These are phyloP conservation scores for Ctenopoma kingsleyae DNA, from an alignment of 2,797 vertebrate genomes.

Conservation along the genomic window DNA sequence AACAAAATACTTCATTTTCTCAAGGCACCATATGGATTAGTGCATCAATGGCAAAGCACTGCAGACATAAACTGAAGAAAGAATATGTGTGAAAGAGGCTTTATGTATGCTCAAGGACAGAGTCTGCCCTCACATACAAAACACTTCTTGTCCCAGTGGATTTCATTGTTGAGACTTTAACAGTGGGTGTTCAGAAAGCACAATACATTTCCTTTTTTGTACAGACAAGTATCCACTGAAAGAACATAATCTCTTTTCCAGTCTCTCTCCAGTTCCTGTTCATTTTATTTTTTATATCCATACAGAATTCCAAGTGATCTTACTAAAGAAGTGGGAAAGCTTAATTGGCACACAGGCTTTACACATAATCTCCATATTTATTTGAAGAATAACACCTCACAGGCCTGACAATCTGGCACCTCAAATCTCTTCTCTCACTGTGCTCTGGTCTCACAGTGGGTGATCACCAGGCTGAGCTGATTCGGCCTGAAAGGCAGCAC, in stretches of 20 bases:
- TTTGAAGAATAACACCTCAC: constrained; percentile 82
- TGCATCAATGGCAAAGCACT: constrained; percentile 1
- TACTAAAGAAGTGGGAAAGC: constrained; percentile 67
- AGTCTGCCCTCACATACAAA: constrained; percentile 15
- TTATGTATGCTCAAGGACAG: constrained; percentile 7
- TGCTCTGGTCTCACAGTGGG: constrained; percentile 73
- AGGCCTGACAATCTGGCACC: constrained; percentile 75
- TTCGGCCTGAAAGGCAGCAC: constrained; percentile 77
- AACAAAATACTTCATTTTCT: not conserved
- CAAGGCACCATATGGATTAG: constrained; percentile 1
- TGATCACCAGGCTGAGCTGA: constrained; percentile 79
- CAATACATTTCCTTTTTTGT: constrained; percentile 19
- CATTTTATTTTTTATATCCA: constrained; percentile 10
- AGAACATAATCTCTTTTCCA: not conserved
- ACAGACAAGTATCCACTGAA: constrained; percentile 10
- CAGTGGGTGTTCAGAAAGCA: constrained; percentile 3
- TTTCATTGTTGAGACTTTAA: constrained; percentile 9
- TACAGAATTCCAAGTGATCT: constrained; percentile 58
- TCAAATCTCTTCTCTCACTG: constrained; percentile 59
- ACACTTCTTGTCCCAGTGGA: constrained; percentile 1
- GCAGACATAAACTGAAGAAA: not conserved
- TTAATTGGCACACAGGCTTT: constrained; percentile 77
- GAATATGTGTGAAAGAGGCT: not conserved
- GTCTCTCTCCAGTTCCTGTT: not conserved
- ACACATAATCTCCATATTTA: constrained; percentile 83